Base-by-base conservation (phyloP, 2,888 invertebrate genomes). In the Meiosimyza decipiens region DNA sequence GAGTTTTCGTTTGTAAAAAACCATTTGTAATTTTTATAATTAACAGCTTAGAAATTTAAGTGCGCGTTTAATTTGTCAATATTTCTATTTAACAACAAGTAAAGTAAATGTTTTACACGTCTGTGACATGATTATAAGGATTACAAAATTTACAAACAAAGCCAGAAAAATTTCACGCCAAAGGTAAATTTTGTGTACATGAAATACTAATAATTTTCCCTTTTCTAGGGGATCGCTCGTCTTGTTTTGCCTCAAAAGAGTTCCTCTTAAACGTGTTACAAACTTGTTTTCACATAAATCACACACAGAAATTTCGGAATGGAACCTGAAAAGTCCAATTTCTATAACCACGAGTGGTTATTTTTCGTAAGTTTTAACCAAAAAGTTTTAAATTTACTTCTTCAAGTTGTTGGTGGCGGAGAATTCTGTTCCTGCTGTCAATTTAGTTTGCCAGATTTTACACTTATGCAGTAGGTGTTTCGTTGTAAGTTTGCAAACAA, bases 211-310 rank as follows among this genome's bases (percentile, higher is more conserved):
- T 74, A 54, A 73, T 65, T 78, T 77, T 79, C 77, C 78, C 74
- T 76, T 40, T 79, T 79, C 72, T 79, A 79, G 79, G 75, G 74
- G 75, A 71, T 76, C 73, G 75, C 71, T 76, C 62, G 67, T 72
- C 68, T 74, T 72, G 74, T 72, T 74, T 77, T 75, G 73, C 75
- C 71, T 70, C 33, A 15, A n/a, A 57, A 66, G 57, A 49, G 55
- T 64, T 64, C 22, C 51, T 51, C 67, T 16, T 51, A 63, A 54
- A 18, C 60, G 50, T 63, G 54, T 62, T 49, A 64, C 64, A 51
- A 50, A 16, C 51, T 7, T 40, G 40, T 40, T 40, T 9, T 40
- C 40, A 40, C 40, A 12, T 47, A 54, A 67, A 18, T 22, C 40
- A 60, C 54, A 16, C 54, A 57, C 63, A 54, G 54, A 70, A 40